Base-by-base conservation (phyloP, 2,888 invertebrate genomes). In the Drosophila nr. medialis region DNA sequence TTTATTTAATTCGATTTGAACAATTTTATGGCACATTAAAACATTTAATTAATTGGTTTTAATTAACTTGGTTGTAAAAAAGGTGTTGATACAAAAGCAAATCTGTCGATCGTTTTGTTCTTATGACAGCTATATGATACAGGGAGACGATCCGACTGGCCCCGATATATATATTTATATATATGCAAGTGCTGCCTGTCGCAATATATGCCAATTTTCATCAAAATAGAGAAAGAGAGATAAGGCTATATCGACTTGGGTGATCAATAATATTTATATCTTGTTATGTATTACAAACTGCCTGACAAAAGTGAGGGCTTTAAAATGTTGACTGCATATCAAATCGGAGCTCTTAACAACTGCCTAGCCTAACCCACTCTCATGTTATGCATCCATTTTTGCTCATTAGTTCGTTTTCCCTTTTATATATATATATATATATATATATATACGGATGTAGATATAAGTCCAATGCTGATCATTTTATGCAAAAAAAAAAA, bases 261-360 rank as follows among this genome's bases (percentile, higher is more conserved):
- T 40, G 40, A 40, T n/a, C 40, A 5, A 10, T 40, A 21, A 21
- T 21, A 45, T 45, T 7, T 21, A 21, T 45, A 21, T 21, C 4
- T 11, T 13, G 4, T 21, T 13, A 21, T 21, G 13, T 21, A 21
- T 21, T 13, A 42, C 42, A 42, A 42, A 21, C 42, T 15, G 21
- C 2, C 21, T 8, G 8, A 45, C 7, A 45, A 45, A 45, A 45
- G 24, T 15, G 2, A 8, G 2, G 8, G 24, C 8, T 45, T 6
- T 8, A 13, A 21, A 7, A 15, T 15, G 24, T 24, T 15, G 45
- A 24, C 21, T 45, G 45, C 45, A 24, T 45, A 24, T 38, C 30
- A 42, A 65, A 48, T 60, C 27, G 24, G 21, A 11, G 27, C 3
- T 30, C 15, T 40, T 13, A 61, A 53, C 49, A 30, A 13, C 24